phyloP scores from a whole-genome alignment of 2,113 vertebrate species.

The Chaetodon auriga region DNA sequence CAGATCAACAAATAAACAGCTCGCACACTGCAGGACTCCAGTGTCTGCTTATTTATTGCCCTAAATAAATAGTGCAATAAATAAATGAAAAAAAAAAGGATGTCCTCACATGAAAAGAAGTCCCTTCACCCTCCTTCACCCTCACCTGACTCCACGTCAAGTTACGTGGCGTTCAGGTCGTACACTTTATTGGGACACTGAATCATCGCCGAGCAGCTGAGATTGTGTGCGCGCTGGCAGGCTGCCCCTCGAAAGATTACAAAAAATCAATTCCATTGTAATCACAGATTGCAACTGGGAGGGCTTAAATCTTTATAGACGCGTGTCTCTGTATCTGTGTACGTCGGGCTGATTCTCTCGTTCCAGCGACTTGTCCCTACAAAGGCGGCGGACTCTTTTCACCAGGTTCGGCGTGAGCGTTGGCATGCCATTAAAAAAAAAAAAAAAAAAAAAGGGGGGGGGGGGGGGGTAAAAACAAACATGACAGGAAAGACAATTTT shows the following conservation, averaged over 20 bases:
- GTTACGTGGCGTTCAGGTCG: conserved; percentile 38
- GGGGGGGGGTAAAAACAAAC: conserved; percentile 64
- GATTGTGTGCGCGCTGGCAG: conserved; percentile 59
- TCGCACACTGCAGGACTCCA: no score
- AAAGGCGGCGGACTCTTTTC: conserved; percentile 36
- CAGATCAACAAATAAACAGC: no score
- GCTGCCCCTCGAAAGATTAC: conserved; percentile 65
- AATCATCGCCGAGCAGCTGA: conserved; percentile 62
- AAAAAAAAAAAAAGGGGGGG: no score
- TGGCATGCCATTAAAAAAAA: conserved; percentile 39
- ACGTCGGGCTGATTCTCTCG: conserved; percentile 32
- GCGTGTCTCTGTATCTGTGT: neutral
- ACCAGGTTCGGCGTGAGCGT: conserved; percentile 52
- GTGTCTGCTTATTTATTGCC: no score
- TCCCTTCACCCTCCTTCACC: conserved; percentile 33
- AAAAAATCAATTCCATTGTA: conserved; percentile 75
- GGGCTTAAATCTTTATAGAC: conserved; percentile 55
- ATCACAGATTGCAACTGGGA: conserved; percentile 66
- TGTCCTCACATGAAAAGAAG: conserved; percentile 49
- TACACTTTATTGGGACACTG: conserved; percentile 54
- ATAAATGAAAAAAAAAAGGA: neutral
- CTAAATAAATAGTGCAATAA: no score
- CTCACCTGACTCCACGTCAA: conserved; percentile 21
- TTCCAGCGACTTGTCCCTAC: conserved; percentile 28
- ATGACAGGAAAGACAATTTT: conserved; percentile 59